phyloP scores from a whole-genome alignment of 2,113 vertebrate species.

The Oxyura jamaicensis region DNA sequence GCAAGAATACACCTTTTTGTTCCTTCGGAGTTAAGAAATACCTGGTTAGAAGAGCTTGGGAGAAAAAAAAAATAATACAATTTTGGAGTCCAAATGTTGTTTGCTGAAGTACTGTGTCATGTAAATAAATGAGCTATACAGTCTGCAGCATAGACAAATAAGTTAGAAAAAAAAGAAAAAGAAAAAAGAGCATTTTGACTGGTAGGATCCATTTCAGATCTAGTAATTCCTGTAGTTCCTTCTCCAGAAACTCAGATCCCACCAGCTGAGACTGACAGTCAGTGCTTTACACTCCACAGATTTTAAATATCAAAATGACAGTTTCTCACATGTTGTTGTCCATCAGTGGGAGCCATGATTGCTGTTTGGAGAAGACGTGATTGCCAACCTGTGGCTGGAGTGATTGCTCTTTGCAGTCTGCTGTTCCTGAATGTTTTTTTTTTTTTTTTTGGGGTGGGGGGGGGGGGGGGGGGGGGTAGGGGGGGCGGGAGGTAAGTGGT shows the following conservation, averaged over 20 bases:
- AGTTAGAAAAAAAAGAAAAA: neutral
- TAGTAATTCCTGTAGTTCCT: conserved; percentile 7
- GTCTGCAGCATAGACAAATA: neutral
- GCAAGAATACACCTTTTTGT: neutral
- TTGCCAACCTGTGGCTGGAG: conserved; percentile 67
- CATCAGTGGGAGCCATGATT: conserved; percentile 60
- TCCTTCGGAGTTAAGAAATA: neutral
- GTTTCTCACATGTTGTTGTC: conserved; percentile 65
- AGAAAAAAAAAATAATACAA: neutral
- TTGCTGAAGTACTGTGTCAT: neutral
- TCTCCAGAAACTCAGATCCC: neutral
- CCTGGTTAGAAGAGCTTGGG: neutral
- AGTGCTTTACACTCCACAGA: conserved; percentile 59
- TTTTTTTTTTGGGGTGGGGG: too few relatives aligned
- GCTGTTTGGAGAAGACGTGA: conserved; percentile 70
- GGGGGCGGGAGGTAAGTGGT: neutral
- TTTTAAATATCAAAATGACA: conserved; percentile 72
- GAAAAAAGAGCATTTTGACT: conserved; percentile 12
- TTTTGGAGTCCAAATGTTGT: neutral
- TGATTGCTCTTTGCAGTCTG: conserved; percentile 67
- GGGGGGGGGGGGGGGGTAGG: neutral
- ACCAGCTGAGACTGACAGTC: conserved; percentile 43
- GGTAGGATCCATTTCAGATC: conserved; percentile 12
- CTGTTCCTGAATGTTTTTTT: conserved; percentile 33
- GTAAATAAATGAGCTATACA: conserved; percentile 8